A percentile compares a stretch with the other conserved stretches of the same genome.
Conservation (phyloP, 2,888 invertebrate species). For the Digitonthophagus gazella region DNA sequence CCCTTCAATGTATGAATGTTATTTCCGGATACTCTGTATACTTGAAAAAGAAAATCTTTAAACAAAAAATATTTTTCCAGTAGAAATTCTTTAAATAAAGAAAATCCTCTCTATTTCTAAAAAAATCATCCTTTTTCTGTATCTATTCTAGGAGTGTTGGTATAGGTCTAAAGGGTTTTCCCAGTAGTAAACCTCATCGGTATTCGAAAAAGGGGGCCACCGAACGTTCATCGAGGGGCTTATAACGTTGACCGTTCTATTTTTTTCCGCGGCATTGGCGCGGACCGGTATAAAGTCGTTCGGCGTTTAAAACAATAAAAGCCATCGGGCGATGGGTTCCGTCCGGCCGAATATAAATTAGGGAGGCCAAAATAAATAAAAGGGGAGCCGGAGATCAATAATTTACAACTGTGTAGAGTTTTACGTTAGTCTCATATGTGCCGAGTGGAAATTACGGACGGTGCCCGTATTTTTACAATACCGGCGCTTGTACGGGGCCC, state of each 20-base stretch:
- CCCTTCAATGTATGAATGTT: too few species aligned
- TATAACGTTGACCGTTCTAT: conserved; percentile 23
- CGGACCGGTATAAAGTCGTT: conserved; percentile 32
- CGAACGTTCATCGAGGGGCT: conserved; percentile 19
- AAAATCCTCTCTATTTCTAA: too few species aligned
- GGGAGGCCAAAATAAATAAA: conserved; percentile 51
- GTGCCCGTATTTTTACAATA: conserved; percentile 47
- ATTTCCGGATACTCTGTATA: too few species aligned
- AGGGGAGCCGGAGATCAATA: conserved; percentile 49
- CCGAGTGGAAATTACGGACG: conserved; percentile 43
- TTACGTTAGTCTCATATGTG: conserved; percentile 47
- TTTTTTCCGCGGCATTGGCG: conserved; percentile 23
- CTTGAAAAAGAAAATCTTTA: too few species aligned
- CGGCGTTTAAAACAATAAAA: conserved; percentile 41
- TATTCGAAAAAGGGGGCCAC: conserved; percentile 19
- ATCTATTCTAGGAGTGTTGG: too few species aligned
- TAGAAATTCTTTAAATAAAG: too few species aligned
- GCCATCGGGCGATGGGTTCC: conserved; percentile 39
- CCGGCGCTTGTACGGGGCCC: conserved; percentile 39
- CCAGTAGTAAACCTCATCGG: conserved; percentile 14
- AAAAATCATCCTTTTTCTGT: too few species aligned
- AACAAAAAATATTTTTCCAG: too few species aligned
- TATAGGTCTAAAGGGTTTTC: neutral
- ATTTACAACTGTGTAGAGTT: conserved; percentile 48
- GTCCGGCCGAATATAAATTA: conserved; percentile 46